Percentiles rank a stretch among this genome's conserved stretches.
These are phyloP conservation scores for Ommatoiulus sabulosus DNA, from an alignment of 2,888 invertebrate species.

Conservation along the genomic window DNA sequence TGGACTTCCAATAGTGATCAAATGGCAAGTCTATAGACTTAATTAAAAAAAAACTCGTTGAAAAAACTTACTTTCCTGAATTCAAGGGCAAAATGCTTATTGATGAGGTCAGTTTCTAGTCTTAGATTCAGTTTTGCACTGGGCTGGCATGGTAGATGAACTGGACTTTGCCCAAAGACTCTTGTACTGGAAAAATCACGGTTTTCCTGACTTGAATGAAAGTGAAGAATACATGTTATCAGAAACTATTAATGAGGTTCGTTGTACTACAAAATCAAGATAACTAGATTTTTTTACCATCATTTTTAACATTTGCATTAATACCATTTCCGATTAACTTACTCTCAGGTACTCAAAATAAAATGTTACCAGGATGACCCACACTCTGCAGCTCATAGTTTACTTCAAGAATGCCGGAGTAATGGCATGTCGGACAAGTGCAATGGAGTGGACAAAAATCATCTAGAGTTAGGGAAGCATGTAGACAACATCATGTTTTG, in stretches of 20 bases:
- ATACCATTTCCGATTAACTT: background rate
- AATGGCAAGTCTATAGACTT: slow-evolving; percentile 63
- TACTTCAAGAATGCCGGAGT: background rate
- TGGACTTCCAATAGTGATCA: slow-evolving; percentile 68
- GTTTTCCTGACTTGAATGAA: slow-evolving; percentile 66
- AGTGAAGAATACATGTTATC: slow-evolving; percentile 65
- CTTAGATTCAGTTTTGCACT: slow-evolving; percentile 68
- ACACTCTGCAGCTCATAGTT: slow-evolving; percentile 39
- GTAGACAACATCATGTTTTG: slow-evolving; percentile 29
- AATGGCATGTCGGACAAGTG: background rate
- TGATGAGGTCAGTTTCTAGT: slow-evolving; percentile 65
- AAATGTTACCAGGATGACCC: slow-evolving; percentile 49
- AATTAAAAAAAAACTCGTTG: background rate
- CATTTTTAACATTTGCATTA: too few relatives aligned
- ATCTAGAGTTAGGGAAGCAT: background rate
- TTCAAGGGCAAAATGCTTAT: background rate
- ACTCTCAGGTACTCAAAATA: slow-evolving; percentile 52
- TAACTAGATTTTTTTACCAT: background rate
- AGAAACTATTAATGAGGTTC: slow-evolving; percentile 66
- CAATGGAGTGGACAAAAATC: background rate
- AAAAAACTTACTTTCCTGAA: background rate
- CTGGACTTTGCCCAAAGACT: slow-evolving; percentile 68
- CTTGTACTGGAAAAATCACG: slow-evolving; percentile 65
- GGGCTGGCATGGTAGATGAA: slow-evolving; percentile 69
- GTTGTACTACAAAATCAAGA: background rate